Percentiles rank a stretch among this genome's conserved stretches.
Conservation (phyloP, 2,888 invertebrate species). For the Nudaria mundana region DNA sequence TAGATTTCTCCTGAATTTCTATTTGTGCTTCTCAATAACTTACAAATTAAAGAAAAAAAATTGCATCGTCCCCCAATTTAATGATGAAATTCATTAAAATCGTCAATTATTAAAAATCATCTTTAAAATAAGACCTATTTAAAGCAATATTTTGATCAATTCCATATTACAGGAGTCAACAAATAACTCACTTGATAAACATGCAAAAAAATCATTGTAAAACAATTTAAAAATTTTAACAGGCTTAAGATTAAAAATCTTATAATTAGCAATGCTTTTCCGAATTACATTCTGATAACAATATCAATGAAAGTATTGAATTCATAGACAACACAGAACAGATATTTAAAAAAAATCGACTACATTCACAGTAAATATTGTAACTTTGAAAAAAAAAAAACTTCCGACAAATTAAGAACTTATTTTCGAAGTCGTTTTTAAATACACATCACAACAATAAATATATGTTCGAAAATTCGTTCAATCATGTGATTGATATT, state of each 20-base stretch:
- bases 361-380: background rate
- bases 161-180: constrained; percentile 37
- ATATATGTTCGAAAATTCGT: constrained; percentile 12
- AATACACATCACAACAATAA: constrained; percentile 8
- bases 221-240: no score
- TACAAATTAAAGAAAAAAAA: constrained; percentile 31
- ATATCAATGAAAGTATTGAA: background rate
- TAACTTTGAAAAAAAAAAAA: background rate
- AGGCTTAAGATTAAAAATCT: no score
- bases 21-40: constrained; percentile 28
- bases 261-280: no score
- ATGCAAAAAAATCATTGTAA: background rate
- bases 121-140: background rate
- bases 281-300: no score
- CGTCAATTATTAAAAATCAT: constrained; percentile 29
- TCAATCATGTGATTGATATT: constrained; percentile 8
- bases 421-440: no score
- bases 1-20: constrained; percentile 5
- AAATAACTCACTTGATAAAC: constrained; percentile 13
- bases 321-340: background rate
- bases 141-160: constrained; percentile 10
- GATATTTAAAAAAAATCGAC: background rate
- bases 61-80: constrained; percentile 46
- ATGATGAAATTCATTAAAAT: constrained; percentile 16
- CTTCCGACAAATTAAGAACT: no score